phyloP scores from a whole-genome alignment of 35 echinoderm and acorn worm genomes.

The Diadema setosum region DNA sequence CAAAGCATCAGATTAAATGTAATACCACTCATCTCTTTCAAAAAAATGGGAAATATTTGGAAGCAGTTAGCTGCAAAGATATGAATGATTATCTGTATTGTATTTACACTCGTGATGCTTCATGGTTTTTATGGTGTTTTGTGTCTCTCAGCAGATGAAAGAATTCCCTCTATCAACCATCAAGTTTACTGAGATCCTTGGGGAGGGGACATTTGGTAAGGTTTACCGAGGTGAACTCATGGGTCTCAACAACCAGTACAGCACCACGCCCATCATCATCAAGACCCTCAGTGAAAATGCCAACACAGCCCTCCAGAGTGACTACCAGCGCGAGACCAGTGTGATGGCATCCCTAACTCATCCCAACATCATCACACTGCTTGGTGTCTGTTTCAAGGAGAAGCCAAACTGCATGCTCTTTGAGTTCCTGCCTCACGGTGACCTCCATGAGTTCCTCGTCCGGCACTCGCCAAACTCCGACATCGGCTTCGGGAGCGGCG shows the following conservation, averaged over 20 bases:
- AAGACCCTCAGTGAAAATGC: slow-evolving; percentile 82
- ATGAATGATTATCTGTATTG: too few species aligned
- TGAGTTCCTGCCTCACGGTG: slow-evolving; percentile 86
- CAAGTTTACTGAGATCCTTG: slow-evolving; percentile 85
- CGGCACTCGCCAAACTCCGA: slow-evolving; percentile 96
- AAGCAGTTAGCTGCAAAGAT: too few species aligned
- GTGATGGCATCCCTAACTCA: slow-evolving; percentile 84
- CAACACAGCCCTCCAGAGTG: slow-evolving; percentile 62
- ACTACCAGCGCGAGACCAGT: slow-evolving; percentile 68
- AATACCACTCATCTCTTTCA: neutral
- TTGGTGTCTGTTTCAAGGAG: slow-evolving; percentile 73
- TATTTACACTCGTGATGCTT: too few species aligned
- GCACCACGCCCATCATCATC: slow-evolving; percentile 68
- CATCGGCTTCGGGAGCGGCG: slow-evolving; percentile 86
- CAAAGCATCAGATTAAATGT: neutral
- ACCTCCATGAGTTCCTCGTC: slow-evolving; percentile 86
- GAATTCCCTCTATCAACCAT: slow-evolving; percentile 84
- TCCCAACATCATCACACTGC: slow-evolving; percentile 89
- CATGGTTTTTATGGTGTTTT: neutral
- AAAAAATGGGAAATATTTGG: neutral
- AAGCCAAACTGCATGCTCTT: slow-evolving; percentile 89
- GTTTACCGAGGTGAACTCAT: slow-evolving; percentile 80
- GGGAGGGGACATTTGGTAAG: slow-evolving; percentile 94
- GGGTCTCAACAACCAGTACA: slow-evolving; percentile 86
- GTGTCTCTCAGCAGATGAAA: slow-evolving; percentile 23